phyloP scores from a whole-genome alignment of 2,888 invertebrate species.

The Eupithecia subumbrata region DNA sequence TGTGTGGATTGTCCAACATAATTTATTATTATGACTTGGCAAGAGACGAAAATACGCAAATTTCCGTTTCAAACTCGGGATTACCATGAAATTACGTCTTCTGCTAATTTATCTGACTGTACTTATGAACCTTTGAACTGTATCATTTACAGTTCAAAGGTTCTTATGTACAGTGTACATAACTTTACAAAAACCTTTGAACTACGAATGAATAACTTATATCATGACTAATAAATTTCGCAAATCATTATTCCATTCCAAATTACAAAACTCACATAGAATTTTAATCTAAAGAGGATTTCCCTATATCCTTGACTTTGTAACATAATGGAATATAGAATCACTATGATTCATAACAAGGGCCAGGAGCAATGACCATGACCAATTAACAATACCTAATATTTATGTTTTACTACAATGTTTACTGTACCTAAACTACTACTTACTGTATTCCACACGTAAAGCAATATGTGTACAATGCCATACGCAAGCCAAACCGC shows the following conservation, averaged over 20 bases:
- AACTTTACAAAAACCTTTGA: no score
- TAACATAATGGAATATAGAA: background rate
- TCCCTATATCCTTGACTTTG: background rate
- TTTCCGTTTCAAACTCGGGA: background rate
- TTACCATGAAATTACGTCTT: background rate
- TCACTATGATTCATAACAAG: background rate
- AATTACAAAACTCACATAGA: background rate
- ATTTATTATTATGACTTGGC: no score
- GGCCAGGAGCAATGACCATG: background rate
- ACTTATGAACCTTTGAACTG: background rate
- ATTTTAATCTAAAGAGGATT: background rate
- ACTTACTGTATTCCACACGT: constrained; percentile 98
- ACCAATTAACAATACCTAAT: background rate
- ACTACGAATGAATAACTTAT: no score
- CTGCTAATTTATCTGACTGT: background rate
- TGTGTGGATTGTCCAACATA: no score
- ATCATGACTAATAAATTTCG: no score
- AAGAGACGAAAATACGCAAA: no score
- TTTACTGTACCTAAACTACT: constrained; percentile 20
- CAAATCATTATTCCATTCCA: background rate
- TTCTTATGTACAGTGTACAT: no score
- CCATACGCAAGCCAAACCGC: constrained; percentile 97
- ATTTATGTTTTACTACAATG: constrained; percentile 4
- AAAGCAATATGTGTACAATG: constrained; percentile 94
- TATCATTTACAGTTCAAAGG: no score